A percentile compares a stretch with the other conserved stretches of the same genome.
Conservation (phyloP, 2,888 invertebrate species). For the Lathronympha strigana region DNA sequence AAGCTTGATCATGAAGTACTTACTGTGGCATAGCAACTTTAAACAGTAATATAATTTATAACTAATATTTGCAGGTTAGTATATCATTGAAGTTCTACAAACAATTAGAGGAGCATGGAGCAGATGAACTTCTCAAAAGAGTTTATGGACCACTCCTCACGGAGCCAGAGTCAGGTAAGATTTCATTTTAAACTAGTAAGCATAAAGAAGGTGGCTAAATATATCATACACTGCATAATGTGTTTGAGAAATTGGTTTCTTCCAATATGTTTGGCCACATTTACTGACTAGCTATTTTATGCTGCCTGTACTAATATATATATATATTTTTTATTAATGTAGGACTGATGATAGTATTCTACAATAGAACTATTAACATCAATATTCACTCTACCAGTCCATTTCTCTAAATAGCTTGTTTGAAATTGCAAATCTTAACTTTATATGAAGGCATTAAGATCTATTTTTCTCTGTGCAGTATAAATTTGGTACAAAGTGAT, state of each 20-base stretch:
- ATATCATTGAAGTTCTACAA: constrained; percentile 99
- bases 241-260: too few species aligned
- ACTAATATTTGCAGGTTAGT: constrained; percentile 90
- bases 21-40: not conserved
- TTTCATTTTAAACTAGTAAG: not conserved
- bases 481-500: not conserved
- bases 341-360: not conserved
- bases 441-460: not conserved
- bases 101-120: constrained; percentile 99
- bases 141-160: constrained; percentile 94
- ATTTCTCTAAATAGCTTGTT: not conserved
- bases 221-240: too few species aligned
- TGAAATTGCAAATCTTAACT: not conserved
- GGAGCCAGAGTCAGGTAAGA: constrained; percentile 92
- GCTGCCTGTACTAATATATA: too few species aligned
- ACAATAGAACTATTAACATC: not conserved
- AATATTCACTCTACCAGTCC: not conserved
- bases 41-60: not conserved
- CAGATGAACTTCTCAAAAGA: constrained; percentile 97
- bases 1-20: not conserved
- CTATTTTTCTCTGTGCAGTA: not conserved
- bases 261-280: too few species aligned
- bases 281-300: too few species aligned
- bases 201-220: too few species aligned
- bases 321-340: too few species aligned